Evolutionary conservation across 1,140 invertebrate genomes (phyloP).

Genomic region (Cyclina sinensis): DNA sequence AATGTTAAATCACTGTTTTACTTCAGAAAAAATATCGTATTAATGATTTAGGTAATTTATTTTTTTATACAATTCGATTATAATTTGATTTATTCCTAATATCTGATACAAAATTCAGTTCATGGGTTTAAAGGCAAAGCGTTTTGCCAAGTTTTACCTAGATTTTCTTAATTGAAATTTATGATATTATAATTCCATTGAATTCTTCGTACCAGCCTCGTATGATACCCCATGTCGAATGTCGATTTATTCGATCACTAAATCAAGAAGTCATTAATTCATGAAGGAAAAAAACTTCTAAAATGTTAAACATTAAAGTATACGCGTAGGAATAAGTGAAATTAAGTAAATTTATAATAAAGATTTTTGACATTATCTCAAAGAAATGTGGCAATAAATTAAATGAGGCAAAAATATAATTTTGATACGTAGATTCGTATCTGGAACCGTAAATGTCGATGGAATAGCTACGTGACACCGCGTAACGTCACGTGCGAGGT

Average conservation of each 20-base stretch:
- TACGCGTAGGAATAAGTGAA: constrained; percentile 25
- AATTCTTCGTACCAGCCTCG: not conserved
- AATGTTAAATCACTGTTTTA: no score
- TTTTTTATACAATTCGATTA: not conserved
- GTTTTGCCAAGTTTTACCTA: not conserved
- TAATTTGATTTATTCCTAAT: not conserved
- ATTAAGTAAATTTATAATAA: constrained; percentile 54
- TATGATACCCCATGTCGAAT: not conserved
- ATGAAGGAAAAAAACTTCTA: not conserved
- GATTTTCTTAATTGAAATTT: constrained; percentile 29
- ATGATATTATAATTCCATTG: constrained; percentile 21
- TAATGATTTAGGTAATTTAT: not conserved
- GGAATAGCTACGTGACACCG: constrained; percentile 36
- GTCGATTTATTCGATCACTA: constrained; percentile 15
- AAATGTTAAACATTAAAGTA: constrained; percentile 46
- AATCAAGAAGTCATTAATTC: constrained; percentile 25
- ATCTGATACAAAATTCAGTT: not conserved
- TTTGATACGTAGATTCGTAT: constrained; percentile 52
- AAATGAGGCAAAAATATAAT: constrained; percentile 57
- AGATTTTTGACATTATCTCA: constrained; percentile 35
- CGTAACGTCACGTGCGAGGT: constrained; percentile 26
- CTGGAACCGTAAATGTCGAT: not conserved
- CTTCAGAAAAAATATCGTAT: no score
- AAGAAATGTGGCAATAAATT: constrained; percentile 50
- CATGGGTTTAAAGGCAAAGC: not conserved